These are phyloP conservation scores for Ceuthmochares aereus DNA, from an alignment of 2,113 vertebrate species.

Conservation along the genomic window DNA sequence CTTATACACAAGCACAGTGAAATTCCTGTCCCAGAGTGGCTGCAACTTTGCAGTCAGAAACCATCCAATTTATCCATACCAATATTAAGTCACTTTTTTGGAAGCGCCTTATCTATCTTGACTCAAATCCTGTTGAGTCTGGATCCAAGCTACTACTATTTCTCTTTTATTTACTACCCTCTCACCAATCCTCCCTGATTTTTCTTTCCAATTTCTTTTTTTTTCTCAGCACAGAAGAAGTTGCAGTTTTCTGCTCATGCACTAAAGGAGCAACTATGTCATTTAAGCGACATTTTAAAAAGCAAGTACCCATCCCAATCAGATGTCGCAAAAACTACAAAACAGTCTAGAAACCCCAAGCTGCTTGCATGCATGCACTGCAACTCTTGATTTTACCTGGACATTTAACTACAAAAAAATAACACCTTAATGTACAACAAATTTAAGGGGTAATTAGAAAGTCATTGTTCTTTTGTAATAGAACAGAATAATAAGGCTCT, in stretches of 20 bases:
- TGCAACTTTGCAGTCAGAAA: neutral
- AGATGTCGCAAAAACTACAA: neutral
- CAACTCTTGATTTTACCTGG: neutral
- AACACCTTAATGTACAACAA: neutral
- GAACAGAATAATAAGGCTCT: neutral
- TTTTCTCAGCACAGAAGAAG: neutral
- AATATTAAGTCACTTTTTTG: neutral
- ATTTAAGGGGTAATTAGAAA: neutral
- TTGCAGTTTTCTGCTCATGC: neutral
- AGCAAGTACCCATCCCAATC: neutral
- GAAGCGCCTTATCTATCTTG: neutral
- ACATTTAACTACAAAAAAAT: neutral
- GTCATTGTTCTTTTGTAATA: neutral
- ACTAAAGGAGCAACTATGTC: neutral
- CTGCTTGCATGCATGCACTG: accelerated
- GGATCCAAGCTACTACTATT: neutral
- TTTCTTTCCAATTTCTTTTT: neutral
- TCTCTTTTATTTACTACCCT: neutral
- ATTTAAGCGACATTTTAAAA: neutral
- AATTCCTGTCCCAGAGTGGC: neutral
- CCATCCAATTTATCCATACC: neutral
- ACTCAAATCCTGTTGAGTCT: neutral
- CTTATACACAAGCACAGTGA: neutral
- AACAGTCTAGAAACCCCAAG: neutral
- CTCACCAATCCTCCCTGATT: neutral